These are phyloP conservation scores for Lampris incognitus DNA, from an alignment of 2,113 vertebrate species.

Conservation along the genomic window DNA sequence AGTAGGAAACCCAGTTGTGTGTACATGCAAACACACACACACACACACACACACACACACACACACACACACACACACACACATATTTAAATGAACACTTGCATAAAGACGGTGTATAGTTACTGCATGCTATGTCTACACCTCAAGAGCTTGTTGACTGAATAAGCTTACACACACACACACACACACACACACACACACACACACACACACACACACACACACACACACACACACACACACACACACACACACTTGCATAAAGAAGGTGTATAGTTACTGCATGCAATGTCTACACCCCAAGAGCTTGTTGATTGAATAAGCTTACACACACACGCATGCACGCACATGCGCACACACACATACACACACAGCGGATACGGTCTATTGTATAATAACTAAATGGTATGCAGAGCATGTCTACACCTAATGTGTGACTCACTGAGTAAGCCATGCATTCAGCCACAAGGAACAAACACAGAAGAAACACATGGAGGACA, in stretches of 20 bases:
- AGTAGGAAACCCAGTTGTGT: neutral
- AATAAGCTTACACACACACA: neutral
- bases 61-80: neutral
- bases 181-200: too few relatives aligned
- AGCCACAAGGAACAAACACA: too few relatives aligned
- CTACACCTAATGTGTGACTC: too few relatives aligned
- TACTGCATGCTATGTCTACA: neutral
- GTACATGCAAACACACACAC: too few relatives aligned
- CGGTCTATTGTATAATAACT: too few relatives aligned
- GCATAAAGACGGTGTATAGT: neutral
- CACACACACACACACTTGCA: neutral
- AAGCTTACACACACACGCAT: neutral
- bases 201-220: too few relatives aligned
- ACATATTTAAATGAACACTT: neutral
- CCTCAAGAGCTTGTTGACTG: neutral
- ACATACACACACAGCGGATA: neutral
- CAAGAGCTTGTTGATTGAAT: slow-evolving; percentile 5
- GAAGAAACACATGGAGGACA: too few relatives aligned
- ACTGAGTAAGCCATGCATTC: too few relatives aligned
- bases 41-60: too few relatives aligned
- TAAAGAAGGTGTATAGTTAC: neutral
- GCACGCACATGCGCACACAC: neutral
- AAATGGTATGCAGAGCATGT: too few relatives aligned
- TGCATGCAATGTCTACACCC: neutral
- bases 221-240: neutral